Conservation (phyloP, 2,888 invertebrate species). For the Microdon myrmicae region DNA sequence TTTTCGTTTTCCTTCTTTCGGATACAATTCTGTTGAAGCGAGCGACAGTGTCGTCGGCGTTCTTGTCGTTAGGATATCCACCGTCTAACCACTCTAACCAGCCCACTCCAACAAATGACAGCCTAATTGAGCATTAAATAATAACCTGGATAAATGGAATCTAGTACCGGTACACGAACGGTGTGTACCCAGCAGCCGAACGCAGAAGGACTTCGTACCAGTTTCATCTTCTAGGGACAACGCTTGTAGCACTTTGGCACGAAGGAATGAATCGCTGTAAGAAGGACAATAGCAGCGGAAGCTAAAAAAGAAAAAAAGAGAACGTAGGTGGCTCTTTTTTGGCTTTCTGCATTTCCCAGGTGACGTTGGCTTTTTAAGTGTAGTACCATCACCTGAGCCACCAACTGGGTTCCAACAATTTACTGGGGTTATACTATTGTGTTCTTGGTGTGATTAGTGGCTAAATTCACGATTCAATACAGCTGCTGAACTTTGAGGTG, state of each 20-base stretch:
- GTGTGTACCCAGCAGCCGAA: no score
- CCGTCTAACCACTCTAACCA: not conserved
- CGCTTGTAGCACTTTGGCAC: conserved; percentile 10
- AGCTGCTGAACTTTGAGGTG: not conserved
- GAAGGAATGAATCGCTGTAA: not conserved
- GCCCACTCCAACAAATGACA: conserved; percentile 39
- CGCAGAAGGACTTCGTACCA: conserved; percentile 19
- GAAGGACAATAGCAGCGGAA: conserved; percentile 32
- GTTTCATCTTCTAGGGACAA: conserved; percentile 18
- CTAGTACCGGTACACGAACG: conserved; percentile 26
- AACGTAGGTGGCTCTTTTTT: conserved; percentile 2
- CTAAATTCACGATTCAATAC: conserved; percentile 39
- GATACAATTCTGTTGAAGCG: conserved; percentile 31
- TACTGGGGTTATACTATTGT: conserved; percentile 17
- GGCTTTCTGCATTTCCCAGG: conserved; percentile 25
- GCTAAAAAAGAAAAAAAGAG: no score
- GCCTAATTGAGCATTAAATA: conserved; percentile 52
- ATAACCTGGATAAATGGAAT: conserved; percentile 52
- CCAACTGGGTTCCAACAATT: no score
- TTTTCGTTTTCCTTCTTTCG: conserved; percentile 47
- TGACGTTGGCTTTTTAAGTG: conserved; percentile 43
- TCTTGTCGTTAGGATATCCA: no score
- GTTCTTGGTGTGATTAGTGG: conserved; percentile 40
- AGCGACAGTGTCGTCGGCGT: conserved; percentile 7
- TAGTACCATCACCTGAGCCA: conserved; percentile 44